These are phyloP conservation scores for Erebia epiphron DNA, from an alignment of 2,888 invertebrate genomes.

Conservation along the genomic window DNA sequence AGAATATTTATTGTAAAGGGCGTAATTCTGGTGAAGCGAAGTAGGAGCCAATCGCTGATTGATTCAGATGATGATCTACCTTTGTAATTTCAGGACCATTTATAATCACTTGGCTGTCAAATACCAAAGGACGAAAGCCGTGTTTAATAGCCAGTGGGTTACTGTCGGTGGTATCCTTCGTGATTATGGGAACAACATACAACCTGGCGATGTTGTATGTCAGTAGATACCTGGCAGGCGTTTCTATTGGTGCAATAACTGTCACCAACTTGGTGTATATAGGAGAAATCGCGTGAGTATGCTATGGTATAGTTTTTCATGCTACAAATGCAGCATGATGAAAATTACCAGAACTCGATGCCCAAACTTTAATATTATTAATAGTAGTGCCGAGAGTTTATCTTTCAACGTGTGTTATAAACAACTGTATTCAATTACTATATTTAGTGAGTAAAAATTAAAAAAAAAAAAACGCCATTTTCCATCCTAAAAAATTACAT, in stretches of 20 bases:
- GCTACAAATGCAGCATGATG: too few species aligned
- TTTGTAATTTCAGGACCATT: background rate
- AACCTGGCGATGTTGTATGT: constrained; percentile 43
- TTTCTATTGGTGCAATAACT: constrained; percentile 44
- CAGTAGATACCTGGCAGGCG: constrained; percentile 45
- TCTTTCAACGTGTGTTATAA: too few species aligned
- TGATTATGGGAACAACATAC: constrained; percentile 31
- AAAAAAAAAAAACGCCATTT: too few species aligned
- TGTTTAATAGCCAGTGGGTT: constrained; percentile 29
- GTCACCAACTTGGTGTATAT: constrained; percentile 48
- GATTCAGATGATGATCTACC: background rate
- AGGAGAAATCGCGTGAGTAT: constrained; percentile 54
- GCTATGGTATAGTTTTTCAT: background rate
- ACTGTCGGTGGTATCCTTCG: constrained; percentile 18
- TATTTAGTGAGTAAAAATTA: too few species aligned
- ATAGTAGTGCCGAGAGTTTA: too few species aligned
- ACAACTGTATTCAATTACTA: too few species aligned
- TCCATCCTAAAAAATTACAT: too few species aligned
- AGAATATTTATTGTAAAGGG: too few species aligned
- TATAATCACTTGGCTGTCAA: constrained; percentile 35
- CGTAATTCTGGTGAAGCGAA: too few species aligned
- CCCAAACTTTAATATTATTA: too few species aligned
- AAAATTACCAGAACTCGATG: too few species aligned
- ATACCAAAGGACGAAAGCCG: constrained; percentile 37
- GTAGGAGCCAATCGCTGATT: too few species aligned